These are phyloP conservation scores for Tinea trinotella DNA, from an alignment of 2,888 invertebrate genomes.

Conservation along the genomic window DNA sequence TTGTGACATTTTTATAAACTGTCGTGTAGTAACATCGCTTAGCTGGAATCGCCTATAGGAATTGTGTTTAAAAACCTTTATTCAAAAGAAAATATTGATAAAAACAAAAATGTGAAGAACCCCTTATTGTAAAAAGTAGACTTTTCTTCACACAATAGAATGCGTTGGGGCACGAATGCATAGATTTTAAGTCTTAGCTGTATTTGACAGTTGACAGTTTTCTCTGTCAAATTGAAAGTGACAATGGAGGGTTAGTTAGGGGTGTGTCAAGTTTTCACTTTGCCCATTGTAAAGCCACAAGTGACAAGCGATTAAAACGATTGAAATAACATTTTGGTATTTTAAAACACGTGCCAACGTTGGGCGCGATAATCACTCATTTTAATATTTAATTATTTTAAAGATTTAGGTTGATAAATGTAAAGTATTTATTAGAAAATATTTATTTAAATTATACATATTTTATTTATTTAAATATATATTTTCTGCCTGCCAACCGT, in stretches of 20 bases:
- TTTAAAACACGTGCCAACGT: conserved; percentile 30
- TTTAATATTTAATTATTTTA: neutral
- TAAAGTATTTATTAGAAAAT: too few relatives aligned
- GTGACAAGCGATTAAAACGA: conserved; percentile 66
- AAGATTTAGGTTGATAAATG: too few relatives aligned
- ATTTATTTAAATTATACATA: too few relatives aligned
- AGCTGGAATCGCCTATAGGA: too few relatives aligned
- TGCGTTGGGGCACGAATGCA: conserved; percentile 49
- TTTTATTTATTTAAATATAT: too few relatives aligned
- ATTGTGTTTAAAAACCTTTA: too few relatives aligned
- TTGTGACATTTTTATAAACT: too few relatives aligned
- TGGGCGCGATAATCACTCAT: conserved; percentile 1
- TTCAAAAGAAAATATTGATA: too few relatives aligned
- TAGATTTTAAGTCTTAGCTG: conserved; percentile 61
- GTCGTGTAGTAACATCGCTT: too few relatives aligned
- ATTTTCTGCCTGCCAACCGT: too few relatives aligned
- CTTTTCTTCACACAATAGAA: conserved; percentile 4
- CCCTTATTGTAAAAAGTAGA: neutral
- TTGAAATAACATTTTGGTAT: conserved; percentile 39
- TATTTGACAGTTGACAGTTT: conserved; percentile 71
- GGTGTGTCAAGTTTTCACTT: conserved; percentile 53
- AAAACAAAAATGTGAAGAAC: neutral
- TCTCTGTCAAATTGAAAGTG: conserved; percentile 52
- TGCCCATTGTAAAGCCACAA: conserved; percentile 29
- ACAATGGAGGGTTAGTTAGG: conserved; percentile 59